Conservation (phyloP, 1,140 invertebrate genomes). For the Drosophila pallidifrons region DNA sequence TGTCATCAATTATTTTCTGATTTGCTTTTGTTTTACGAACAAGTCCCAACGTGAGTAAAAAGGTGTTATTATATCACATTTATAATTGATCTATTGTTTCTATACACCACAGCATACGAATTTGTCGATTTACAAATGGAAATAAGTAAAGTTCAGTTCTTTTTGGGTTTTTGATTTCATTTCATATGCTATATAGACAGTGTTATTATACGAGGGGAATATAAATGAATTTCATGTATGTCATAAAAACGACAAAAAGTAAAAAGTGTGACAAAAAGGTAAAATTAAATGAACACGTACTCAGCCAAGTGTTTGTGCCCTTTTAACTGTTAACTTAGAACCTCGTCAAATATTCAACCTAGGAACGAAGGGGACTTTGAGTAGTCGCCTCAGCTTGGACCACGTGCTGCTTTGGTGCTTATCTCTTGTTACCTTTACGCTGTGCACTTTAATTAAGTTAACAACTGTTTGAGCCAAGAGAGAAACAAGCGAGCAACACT, state of each 20-base stretch:
- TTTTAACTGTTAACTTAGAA: background rate
- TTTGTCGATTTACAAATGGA: no score
- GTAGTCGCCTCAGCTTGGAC: background rate
- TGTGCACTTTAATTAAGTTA: constrained; percentile 75
- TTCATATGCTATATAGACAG: no score
- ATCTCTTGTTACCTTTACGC: constrained; percentile 48
- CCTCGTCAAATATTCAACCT: background rate
- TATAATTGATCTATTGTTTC: no score
- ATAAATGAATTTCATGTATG: no score
- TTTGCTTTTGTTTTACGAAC: no score
- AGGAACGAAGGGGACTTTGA: background rate
- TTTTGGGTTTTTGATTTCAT: no score
- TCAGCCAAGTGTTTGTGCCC: background rate
- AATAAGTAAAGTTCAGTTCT: no score
- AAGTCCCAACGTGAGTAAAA: no score
- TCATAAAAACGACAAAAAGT: background rate
- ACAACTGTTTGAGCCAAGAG: constrained; percentile 58
- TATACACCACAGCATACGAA: no score
- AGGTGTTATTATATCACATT: no score
- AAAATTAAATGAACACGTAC: background rate
- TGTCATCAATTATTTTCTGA: no score
- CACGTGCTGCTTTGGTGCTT: constrained; percentile 20
- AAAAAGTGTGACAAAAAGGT: background rate
- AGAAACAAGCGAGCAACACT: constrained; percentile 39
- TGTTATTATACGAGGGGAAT: no score